These are phyloP conservation scores for Eupithecia abbreviata DNA, from an alignment of 2,888 invertebrate genomes.

Conservation along the genomic window DNA sequence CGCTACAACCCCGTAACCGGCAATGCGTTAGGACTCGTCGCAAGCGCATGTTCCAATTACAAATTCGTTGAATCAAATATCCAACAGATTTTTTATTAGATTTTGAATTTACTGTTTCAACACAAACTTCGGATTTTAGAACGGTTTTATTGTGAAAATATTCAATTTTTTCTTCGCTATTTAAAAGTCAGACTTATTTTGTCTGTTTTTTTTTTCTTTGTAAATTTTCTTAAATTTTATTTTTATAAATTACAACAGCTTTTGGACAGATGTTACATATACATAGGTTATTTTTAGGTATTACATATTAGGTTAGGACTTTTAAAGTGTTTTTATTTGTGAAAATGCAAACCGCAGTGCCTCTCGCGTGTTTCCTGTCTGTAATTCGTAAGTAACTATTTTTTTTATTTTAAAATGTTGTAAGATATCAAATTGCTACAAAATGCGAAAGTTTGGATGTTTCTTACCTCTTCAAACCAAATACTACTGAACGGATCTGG, in stretches of 20 bases:
- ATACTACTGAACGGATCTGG: no score
- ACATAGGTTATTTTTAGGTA: neutral
- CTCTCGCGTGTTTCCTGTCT: slow-evolving; percentile 74
- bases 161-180: neutral
- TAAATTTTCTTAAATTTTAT: neutral
- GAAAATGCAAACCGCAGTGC: slow-evolving; percentile 64
- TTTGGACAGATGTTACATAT: no score
- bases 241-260: neutral
- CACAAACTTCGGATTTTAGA: neutral
- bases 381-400: slow-evolving; percentile 69
- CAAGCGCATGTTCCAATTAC: slow-evolving; percentile 21
- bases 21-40: slow-evolving; percentile 22
- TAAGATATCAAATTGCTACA: no score
- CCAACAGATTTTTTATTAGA: neutral
- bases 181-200: neutral
- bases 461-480: no score
- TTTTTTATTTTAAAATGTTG: no score
- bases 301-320: neutral
- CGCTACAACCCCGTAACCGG: slow-evolving; percentile 5
- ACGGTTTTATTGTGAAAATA: neutral
- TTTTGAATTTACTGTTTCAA: neutral
- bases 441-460: no score
- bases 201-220: no score
- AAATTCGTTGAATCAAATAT: neutral
- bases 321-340: slow-evolving; percentile 18